Conservation (phyloP, 2,888 invertebrate species). For the Mactromeris polynyma region DNA sequence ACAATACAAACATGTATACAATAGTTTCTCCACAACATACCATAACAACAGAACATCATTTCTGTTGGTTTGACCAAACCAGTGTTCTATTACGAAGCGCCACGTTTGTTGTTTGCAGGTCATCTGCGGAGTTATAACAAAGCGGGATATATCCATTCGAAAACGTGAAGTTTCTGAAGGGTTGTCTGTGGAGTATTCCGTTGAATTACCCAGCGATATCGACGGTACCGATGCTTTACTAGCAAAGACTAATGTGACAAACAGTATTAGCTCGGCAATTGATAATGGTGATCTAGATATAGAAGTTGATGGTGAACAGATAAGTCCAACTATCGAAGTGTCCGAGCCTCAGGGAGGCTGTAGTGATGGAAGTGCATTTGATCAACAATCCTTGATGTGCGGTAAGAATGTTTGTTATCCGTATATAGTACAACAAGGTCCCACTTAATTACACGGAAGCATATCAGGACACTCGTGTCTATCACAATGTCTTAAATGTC, state of each 20-base stretch:
- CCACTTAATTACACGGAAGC: too few species aligned
- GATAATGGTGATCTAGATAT: constrained; percentile 2
- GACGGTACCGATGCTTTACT: background rate
- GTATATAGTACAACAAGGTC: too few species aligned
- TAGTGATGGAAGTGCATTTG: constrained; percentile 8
- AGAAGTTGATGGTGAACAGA: background rate
- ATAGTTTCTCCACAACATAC: too few species aligned
- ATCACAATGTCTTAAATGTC: too few species aligned
- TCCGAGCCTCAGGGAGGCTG: background rate
- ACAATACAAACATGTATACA: too few species aligned
- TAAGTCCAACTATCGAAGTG: background rate
- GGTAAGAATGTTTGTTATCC: constrained; percentile 16
- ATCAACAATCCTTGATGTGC: constrained; percentile 17
- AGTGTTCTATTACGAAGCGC: too few species aligned
- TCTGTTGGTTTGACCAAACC: too few species aligned
- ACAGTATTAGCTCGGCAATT: background rate
- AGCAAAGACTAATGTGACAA: background rate
- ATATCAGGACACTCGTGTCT: too few species aligned
- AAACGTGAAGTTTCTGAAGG: background rate
- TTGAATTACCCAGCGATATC: background rate
- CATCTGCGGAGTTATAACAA: constrained; percentile 4
- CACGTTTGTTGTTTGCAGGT: background rate
- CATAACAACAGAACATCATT: too few species aligned
- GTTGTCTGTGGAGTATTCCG: background rate
- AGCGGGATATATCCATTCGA: background rate